These are phyloP conservation scores for Furcula furcula DNA, from an alignment of 2,888 invertebrate species.

Conservation along the genomic window DNA sequence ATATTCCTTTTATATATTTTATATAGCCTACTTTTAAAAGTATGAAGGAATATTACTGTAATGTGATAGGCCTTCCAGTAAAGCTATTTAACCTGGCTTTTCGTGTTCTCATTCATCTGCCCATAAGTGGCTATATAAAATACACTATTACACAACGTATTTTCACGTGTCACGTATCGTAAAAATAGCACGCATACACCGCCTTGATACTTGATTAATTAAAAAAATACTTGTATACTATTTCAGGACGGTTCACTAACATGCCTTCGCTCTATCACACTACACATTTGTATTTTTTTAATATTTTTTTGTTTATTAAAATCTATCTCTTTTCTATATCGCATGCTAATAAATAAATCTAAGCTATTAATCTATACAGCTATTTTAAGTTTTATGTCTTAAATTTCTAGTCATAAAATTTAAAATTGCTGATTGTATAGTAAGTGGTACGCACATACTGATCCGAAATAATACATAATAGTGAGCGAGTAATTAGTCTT, in stretches of 20 bases:
- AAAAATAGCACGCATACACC: slow-evolving; percentile 28
- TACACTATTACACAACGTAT: slow-evolving; percentile 19
- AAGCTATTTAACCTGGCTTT: no score
- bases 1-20: slow-evolving; percentile 20
- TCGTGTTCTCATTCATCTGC: no score
- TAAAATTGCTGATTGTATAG: slow-evolving; percentile 52
- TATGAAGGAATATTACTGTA: no score
- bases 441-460: slow-evolving; percentile 51
- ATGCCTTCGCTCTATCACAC: slow-evolving; percentile 54
- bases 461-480: slow-evolving; percentile 41
- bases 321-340: slow-evolving; percentile 47
- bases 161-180: slow-evolving; percentile 24
- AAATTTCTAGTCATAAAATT: slow-evolving; percentile 36
- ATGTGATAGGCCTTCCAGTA: no score
- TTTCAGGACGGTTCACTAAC: slow-evolving; percentile 59
- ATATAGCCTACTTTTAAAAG: slow-evolving; percentile 23
- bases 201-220: slow-evolving; percentile 28
- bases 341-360: slow-evolving; percentile 79
- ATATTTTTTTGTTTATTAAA: slow-evolving; percentile 43
- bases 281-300: slow-evolving; percentile 42
- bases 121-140: slow-evolving; percentile 25
- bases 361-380: slow-evolving; percentile 49
- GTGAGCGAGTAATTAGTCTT: slow-evolving; percentile 34
- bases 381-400: slow-evolving; percentile 43
- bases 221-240: slow-evolving; percentile 30